phyloP scores from a whole-genome alignment of 2,113 vertebrate species.

The Lophius piscatorius region DNA sequence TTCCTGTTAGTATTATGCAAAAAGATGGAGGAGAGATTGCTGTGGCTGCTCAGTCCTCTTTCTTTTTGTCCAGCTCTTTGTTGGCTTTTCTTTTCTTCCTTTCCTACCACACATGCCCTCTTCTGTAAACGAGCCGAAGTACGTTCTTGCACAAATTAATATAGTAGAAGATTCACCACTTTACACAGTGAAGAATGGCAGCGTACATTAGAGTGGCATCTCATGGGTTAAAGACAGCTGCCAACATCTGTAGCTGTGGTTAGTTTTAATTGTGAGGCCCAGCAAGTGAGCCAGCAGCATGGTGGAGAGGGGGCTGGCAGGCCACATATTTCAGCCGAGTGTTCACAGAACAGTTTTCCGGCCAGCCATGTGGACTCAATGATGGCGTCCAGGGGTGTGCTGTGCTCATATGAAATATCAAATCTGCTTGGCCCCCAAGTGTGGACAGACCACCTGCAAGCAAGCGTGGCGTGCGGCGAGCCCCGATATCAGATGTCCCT shows the following conservation, averaged over 20 bases:
- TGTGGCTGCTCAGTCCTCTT: conserved; percentile 15
- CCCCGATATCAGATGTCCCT: conserved; percentile 75
- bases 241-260: conserved; percentile 92
- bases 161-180: neutral
- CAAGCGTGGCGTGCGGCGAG: conserved; percentile 76
- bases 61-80: conserved; percentile 16
- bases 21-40: conserved; percentile 39
- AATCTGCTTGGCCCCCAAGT: conserved; percentile 88
- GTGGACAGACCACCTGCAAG: conserved; percentile 95
- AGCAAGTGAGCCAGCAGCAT: conserved; percentile 84
- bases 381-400: conserved; percentile 89
- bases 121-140: neutral
- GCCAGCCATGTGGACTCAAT: conserved; percentile 98
- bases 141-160: neutral
- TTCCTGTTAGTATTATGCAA: conserved; percentile 68
- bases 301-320: conserved; percentile 83
- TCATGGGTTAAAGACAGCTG: conserved; percentile 79
- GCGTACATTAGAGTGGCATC: conserved; percentile 29
- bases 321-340: conserved; percentile 92
- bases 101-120: neutral
- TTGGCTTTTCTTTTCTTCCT: conserved; percentile 9
- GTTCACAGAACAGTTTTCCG: conserved; percentile 95
- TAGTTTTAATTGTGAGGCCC: conserved; percentile 91
- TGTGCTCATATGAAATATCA: conserved; percentile 96
- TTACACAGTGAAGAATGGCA: conserved; percentile 2